phyloP scores from a whole-genome alignment of 2,797 vertebrate species.

The Urocyon cinereoargenteus region DNA sequence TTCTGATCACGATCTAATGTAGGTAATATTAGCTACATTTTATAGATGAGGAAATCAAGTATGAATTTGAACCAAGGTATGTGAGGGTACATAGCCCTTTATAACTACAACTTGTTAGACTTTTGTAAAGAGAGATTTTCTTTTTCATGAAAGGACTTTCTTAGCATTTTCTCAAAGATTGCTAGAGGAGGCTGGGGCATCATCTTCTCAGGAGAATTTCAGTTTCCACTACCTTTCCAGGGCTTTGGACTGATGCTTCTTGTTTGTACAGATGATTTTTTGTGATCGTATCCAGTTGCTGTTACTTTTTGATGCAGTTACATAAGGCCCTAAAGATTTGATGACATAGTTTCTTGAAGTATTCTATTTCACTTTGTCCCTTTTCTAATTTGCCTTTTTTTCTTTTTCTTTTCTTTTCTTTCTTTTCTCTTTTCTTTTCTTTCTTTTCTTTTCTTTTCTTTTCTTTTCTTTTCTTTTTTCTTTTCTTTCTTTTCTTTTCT shows the following conservation, averaged over 20 bases:
- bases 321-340: not conserved
- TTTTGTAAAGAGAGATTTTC: slow-evolving; percentile 17
- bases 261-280: not conserved
- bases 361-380: not conserved
- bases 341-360: slow-evolving; percentile 25
- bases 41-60: not conserved
- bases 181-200: not conserved
- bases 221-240: not conserved
- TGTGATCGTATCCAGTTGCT: not conserved
- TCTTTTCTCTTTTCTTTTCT: too few species aligned
- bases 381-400: not conserved
- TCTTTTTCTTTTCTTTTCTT: too few species aligned
- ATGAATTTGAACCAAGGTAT: slow-evolving; percentile 51
- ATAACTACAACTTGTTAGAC: not conserved
- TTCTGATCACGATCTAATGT: not conserved
- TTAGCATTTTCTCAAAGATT: not conserved
- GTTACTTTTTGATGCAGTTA: slow-evolving; percentile 42
- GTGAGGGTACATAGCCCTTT: not conserved
- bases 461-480: too few species aligned
- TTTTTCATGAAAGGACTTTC: slow-evolving; percentile 17
- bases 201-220: not conserved
- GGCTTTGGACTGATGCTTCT: not conserved
- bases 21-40: not conserved
- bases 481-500: too few species aligned
- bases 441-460: too few species aligned